Percentiles rank a stretch among this genome's conserved stretches.
phyloP scores from a whole-genome alignment of 2,113 vertebrate species.

The Limnothrissa miodon region DNA sequence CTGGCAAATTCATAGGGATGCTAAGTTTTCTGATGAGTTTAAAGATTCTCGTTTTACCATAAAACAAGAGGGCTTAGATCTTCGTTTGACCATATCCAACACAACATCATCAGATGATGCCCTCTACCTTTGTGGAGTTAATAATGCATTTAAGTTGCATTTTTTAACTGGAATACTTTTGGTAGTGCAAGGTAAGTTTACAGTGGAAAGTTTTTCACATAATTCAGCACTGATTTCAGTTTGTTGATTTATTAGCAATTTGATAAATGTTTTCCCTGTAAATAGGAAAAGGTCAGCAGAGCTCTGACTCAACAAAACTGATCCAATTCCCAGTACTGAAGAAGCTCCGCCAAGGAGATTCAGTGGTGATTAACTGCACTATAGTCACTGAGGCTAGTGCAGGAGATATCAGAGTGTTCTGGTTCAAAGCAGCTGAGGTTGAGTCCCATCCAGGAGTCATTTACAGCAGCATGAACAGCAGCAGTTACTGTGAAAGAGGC shows the following conservation, averaged over 20 bases:
- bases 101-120: not conserved
- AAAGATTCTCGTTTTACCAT: not conserved
- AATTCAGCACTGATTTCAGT: not conserved
- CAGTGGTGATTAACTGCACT: not conserved
- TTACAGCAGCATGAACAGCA: not conserved
- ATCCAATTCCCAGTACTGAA: not conserved
- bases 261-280: not conserved
- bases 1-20: not conserved
- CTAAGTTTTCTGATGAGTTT: not conserved
- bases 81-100: not conserved
- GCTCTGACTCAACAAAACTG: not conserved
- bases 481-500: not conserved
- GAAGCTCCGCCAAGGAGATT: not conserved
- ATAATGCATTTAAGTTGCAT: not conserved
- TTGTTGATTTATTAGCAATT: not conserved
- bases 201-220: not conserved
- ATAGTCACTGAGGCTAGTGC: not conserved
- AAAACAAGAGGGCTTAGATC: not conserved
- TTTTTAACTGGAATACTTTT: not conserved
- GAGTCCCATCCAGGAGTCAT: not conserved
- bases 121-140: not conserved
- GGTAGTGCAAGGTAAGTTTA: not conserved
- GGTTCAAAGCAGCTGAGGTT: conserved; percentile 5
- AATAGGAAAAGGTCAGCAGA: not conserved
- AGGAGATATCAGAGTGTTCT: not conserved